Conservation (phyloP, 1,140 invertebrate genomes). For the Bemisia tabaci region DNA sequence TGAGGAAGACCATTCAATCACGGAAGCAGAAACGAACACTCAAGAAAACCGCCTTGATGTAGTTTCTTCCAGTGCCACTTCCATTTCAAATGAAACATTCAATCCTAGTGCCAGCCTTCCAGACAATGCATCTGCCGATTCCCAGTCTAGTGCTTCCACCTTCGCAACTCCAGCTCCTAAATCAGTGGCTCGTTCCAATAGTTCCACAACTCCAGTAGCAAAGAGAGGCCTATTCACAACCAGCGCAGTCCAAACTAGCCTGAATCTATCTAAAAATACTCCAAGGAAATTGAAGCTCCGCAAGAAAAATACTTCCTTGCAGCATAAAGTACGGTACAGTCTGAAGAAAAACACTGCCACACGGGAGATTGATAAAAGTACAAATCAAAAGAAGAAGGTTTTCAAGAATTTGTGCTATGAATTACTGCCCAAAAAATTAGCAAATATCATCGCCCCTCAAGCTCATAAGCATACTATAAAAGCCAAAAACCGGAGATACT, state of each 20-base stretch:
- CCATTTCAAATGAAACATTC: not conserved
- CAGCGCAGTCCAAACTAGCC: not conserved
- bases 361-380: not conserved
- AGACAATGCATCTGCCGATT: not conserved
- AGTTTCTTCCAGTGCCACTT: too few relatives aligned
- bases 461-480: not conserved
- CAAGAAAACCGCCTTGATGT: too few relatives aligned
- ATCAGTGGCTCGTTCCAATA: too few relatives aligned
- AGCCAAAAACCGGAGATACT: not conserved
- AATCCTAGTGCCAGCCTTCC: not conserved
- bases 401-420: not conserved
- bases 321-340: not conserved
- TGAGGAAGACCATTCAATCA: too few relatives aligned
- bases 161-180: not conserved
- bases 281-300: not conserved
- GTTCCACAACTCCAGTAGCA: too few relatives aligned
- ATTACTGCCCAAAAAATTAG: not conserved
- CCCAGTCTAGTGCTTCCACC: not conserved
- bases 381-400: not conserved
- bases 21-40: too few relatives aligned
- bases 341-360: not conserved
- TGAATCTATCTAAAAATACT: not conserved
- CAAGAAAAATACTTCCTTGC: not conserved
- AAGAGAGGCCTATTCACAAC: too few relatives aligned
- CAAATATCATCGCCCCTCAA: not conserved